Conservation (phyloP, 2,888 invertebrate genomes). For the Platerodrilus igneus region DNA sequence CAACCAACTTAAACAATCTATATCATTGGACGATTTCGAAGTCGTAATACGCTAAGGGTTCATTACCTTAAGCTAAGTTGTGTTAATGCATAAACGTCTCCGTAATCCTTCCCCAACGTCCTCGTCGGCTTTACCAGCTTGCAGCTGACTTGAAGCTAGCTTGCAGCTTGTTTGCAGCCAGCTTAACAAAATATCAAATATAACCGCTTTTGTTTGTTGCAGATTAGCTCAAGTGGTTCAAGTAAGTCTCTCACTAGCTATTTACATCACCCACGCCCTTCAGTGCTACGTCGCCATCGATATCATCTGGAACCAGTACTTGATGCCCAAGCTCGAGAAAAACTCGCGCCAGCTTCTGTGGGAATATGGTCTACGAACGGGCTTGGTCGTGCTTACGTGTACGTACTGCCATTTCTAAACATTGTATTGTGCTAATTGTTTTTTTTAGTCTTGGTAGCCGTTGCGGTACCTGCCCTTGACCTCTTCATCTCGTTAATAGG, state of each 20-base stretch:
- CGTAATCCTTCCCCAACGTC: too few species aligned
- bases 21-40: too few species aligned
- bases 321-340: constrained; percentile 57
- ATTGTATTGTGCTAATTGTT: constrained; percentile 17
- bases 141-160: too few species aligned
- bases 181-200: too few species aligned
- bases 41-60: too few species aligned
- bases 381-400: constrained; percentile 80
- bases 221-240: constrained; percentile 71
- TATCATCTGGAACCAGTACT: constrained; percentile 82
- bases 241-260: constrained; percentile 69
- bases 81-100: too few species aligned
- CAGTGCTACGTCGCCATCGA: constrained; percentile 95
- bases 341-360: constrained; percentile 58
- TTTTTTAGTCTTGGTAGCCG: constrained; percentile 73
- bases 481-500: constrained; percentile 78
- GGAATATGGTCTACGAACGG: constrained; percentile 76
- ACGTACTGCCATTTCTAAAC: constrained; percentile 48
- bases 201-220: constrained; percentile 26
- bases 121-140: too few species aligned
- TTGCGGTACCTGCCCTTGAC: constrained; percentile 79
- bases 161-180: too few species aligned
- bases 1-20: too few species aligned
- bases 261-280: constrained; percentile 87
- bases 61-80: too few species aligned